Percentiles rank a stretch among this genome's conserved stretches.
Evolutionary conservation across 53 echinoderm and acorn worm genomes (phyloP).

Genomic region (Henricia sp.): DNA sequence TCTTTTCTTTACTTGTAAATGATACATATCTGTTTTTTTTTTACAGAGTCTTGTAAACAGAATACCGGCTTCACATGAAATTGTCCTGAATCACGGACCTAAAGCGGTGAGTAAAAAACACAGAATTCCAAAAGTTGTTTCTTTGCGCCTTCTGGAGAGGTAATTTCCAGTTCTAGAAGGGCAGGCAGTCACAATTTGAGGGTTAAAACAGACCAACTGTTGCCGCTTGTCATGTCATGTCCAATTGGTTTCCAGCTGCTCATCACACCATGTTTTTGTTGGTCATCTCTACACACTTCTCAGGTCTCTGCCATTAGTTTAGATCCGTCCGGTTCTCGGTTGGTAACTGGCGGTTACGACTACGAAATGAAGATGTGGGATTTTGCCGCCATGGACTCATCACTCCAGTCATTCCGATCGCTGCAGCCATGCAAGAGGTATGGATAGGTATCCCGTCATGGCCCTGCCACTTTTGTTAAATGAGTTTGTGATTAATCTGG

Average conservation of each 20-base stretch:
- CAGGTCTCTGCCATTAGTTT: constrained; percentile 93
- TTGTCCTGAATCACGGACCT: constrained; percentile 85
- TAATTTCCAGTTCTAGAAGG: too few species aligned
- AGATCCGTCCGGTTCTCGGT: constrained; percentile 90
- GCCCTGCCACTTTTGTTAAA: too few species aligned
- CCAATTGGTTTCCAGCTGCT: too few species aligned
- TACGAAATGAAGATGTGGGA: constrained; percentile 98
- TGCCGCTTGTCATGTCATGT: too few species aligned
- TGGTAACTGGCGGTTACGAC: constrained; percentile 89
- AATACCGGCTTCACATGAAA: constrained; percentile 97
- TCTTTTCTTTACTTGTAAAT: constrained; percentile 5
- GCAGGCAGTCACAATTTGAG: too few species aligned
- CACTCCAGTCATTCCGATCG: constrained; percentile 90
- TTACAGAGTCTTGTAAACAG: constrained; percentile 67
- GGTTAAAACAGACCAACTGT: too few species aligned
- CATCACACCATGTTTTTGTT: too few species aligned
- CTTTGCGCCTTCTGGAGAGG: too few species aligned
- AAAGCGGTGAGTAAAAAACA: constrained; percentile 92
- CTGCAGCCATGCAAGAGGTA: constrained; percentile 89
- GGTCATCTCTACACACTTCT: neutral
- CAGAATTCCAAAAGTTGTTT: too few species aligned
- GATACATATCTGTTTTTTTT: too few species aligned
- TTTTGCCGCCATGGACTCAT: constrained; percentile 97
- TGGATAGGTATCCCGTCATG: too few species aligned
- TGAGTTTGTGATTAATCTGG: too few species aligned